A percentile compares a stretch with the other conserved stretches of the same genome.
Conservation (phyloP, 2,797 vertebrate species). For the Takifugu ocellatus region DNA sequence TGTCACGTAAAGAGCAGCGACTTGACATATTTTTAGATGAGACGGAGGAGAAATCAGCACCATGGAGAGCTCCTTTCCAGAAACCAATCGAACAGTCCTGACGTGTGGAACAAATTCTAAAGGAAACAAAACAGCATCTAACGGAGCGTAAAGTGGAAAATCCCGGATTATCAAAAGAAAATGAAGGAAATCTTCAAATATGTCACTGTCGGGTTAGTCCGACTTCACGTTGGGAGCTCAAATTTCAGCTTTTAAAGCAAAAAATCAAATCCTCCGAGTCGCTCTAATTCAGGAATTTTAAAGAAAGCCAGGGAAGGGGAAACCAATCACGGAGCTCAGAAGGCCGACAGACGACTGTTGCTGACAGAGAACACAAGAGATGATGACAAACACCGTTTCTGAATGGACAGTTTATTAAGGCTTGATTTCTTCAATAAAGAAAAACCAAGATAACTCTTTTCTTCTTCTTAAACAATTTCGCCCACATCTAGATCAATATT, state of each 20-base stretch:
- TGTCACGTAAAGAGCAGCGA: too few relatives aligned
- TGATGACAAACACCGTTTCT: slow-evolving; percentile 75
- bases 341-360: slow-evolving; percentile 19
- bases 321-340: neutral
- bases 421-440: slow-evolving; percentile 85
- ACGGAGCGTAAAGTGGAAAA: neutral
- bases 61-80: slow-evolving; percentile 62
- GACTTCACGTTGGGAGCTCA: too few relatives aligned
- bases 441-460: slow-evolving; percentile 76
- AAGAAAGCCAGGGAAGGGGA: neutral
- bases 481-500: slow-evolving; percentile 74
- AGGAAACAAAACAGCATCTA: neutral
- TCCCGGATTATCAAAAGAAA: neutral
- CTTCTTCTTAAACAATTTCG: slow-evolving; percentile 62
- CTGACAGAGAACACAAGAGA: slow-evolving; percentile 56
- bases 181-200: too few relatives aligned
- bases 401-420: slow-evolving; percentile 92
- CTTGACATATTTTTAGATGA: too few relatives aligned
- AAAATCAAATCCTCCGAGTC: too few relatives aligned
- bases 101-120: neutral
- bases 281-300: too few relatives aligned
- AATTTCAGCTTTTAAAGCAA: too few relatives aligned
- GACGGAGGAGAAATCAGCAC: slow-evolving; percentile 51
- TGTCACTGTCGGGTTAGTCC: too few relatives aligned
- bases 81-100: slow-evolving; percentile 1